Evolutionary conservation across 2,113 vertebrate species (phyloP), one percentile per base, ranked within the genome.

Genomic region (Archocentrus centrarchus): DNA sequence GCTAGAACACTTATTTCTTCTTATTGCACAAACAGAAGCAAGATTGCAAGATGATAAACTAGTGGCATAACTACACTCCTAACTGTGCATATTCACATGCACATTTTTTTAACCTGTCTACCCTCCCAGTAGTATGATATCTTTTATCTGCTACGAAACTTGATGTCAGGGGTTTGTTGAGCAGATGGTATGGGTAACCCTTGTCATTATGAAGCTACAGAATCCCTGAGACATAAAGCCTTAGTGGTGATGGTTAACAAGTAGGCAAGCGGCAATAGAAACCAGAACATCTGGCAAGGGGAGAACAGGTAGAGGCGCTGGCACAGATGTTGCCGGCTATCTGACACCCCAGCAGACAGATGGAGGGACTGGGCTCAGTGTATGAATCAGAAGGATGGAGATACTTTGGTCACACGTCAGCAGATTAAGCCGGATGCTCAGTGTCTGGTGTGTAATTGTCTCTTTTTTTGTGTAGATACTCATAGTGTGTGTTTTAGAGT

Each of bases 131-230:
- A 10, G 47, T n/a, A 4, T 79, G 70, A 57, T 15, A 11, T 59
- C 11, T 77, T 81, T 75, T 57, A 53, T 89, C 39, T 82, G 82
- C 79, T 47, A 58, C 15, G 15, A 39, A 75, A 85, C 6, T 2
- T 53, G 27, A 47, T 82, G 81, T 62, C 47, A 41, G 61, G 47
- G 68, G 47, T 14, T 77, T 55, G 63, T 50, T 55, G 77, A 87
- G 66, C 92, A 92, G 80, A 92, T 92, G 93, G 88, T 15, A 13
- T 11, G 15, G 57, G 77, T 61, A 68, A 78, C 60, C 68, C 37
- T 20, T 60, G 59, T 86, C 85, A 85, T 84, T 77, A 81, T 76
- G 15, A 58, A 47, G 70, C 83, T 78, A 82, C 50, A 61, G 32
- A 85, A 63, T 64, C 58, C 50, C 58, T 59, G 77, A 81, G 86